phyloP scores from a whole-genome alignment of 2,797 vertebrate species.

The Ctenopoma multispine region DNA sequence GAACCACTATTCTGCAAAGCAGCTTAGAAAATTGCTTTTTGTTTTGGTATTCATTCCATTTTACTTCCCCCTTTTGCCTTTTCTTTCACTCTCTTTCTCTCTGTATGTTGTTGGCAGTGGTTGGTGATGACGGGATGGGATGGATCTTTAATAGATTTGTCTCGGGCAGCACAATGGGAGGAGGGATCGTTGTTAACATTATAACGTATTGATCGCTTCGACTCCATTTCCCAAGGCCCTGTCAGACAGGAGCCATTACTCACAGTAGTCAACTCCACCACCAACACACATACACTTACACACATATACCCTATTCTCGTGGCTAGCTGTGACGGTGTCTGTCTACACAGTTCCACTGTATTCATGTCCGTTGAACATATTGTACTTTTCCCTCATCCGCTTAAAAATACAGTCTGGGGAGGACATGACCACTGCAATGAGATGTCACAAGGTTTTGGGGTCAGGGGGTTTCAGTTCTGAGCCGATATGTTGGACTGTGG shows the following conservation, averaged over 20 bases:
- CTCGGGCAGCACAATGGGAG: conserved; percentile 78
- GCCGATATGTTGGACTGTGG: background rate
- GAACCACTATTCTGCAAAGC: conserved; percentile 24
- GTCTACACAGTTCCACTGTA: conserved; percentile 51
- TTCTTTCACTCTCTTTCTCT: conserved; percentile 37
- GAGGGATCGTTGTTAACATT: conserved; percentile 83
- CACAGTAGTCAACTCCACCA: conserved; percentile 67
- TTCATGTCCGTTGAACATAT: conserved; percentile 51
- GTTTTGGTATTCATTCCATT: conserved; percentile 51
- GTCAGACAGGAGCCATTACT: conserved; percentile 81
- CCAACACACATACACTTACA: conserved; percentile 24
- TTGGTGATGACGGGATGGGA: conserved; percentile 68
- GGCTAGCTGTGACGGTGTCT: conserved; percentile 60
- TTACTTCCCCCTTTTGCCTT: conserved; percentile 16
- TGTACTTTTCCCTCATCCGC: conserved; percentile 39
- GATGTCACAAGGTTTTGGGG: background rate
- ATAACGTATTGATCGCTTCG: conserved; percentile 83
- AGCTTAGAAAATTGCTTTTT: conserved; percentile 46
- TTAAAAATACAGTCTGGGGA: conserved; percentile 15
- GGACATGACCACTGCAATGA: conserved; percentile 5
- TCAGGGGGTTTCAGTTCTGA: background rate
- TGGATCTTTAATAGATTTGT: conserved; percentile 82
- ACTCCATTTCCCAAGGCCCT: conserved; percentile 79
- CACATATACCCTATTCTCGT: conserved; percentile 15
- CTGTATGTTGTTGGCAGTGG: conserved; percentile 54